Conservation (phyloP, 2,113 vertebrate species). For the Malurus elegans region DNA sequence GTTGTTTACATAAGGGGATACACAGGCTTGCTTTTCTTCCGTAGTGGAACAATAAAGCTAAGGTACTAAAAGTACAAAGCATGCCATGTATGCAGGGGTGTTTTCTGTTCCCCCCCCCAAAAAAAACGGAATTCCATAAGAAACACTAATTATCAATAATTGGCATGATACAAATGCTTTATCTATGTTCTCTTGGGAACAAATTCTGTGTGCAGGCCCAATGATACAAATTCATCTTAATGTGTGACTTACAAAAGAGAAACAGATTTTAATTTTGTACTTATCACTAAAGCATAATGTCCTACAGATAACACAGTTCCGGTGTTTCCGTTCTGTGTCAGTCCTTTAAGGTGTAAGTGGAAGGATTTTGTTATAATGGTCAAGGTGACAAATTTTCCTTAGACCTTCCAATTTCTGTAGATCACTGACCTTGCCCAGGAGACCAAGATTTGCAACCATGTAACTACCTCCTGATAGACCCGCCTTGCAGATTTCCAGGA, state of each 20-base stretch:
- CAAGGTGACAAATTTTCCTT: slow-evolving; percentile 9
- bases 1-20: background rate
- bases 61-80: background rate
- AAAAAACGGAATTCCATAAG: background rate
- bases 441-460: background rate
- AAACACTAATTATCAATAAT: background rate
- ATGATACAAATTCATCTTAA: background rate
- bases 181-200: background rate
- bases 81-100: background rate
- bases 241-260: background rate
- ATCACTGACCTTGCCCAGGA: background rate
- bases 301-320: background rate
- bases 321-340: background rate
- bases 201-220: background rate
- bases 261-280: background rate
- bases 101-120: background rate
- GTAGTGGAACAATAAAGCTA: background rate
- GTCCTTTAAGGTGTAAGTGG: background rate
- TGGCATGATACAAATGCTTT: background rate
- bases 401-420: background rate
- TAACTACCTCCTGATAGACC: background rate
- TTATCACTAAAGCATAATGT: background rate
- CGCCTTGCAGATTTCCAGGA: background rate
- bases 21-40: background rate
- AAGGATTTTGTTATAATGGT: background rate